A percentile compares a stretch with the other conserved stretches of the same genome.
phyloP scores from a whole-genome alignment of 1,140 invertebrate species.

The Diorhabda carinulata region DNA sequence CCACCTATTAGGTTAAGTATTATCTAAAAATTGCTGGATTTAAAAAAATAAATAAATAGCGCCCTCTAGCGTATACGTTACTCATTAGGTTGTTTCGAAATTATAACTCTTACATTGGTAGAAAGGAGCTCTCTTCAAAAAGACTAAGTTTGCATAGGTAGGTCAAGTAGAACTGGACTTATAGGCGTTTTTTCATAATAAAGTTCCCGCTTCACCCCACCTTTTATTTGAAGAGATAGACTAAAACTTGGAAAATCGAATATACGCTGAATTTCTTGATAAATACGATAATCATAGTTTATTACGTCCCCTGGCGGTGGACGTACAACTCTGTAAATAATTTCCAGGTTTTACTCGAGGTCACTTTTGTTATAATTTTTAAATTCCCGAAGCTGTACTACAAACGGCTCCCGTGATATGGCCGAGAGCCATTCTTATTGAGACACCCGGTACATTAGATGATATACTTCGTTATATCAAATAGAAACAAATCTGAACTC shows the following conservation, averaged over 20 bases:
- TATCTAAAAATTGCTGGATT: conserved; percentile 1
- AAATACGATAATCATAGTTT: no score
- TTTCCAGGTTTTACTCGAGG: no score
- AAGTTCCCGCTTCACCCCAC: not conserved
- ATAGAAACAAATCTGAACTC: no score
- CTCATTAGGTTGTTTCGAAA: not conserved
- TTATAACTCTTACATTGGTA: no score
- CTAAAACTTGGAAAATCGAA: no score
- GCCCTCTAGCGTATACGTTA: not conserved
- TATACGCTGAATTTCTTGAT: no score
- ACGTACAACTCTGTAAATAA: no score
- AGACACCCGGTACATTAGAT: not conserved
- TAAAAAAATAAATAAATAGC: no score
- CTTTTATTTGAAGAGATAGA: not conserved
- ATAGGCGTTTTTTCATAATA: not conserved
- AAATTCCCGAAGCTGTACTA: no score
- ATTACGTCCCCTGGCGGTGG: no score
- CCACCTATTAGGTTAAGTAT: not conserved
- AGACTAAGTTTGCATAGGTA: not conserved
- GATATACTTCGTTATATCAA: no score
- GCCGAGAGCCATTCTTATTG: not conserved
- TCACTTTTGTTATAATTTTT: no score
- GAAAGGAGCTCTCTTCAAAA: not conserved
- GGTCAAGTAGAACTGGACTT: not conserved
- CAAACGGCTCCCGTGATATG: not conserved